These are phyloP conservation scores for Siniperca scherzeri DNA, from an alignment of 2,797 vertebrate species.

Conservation along the genomic window DNA sequence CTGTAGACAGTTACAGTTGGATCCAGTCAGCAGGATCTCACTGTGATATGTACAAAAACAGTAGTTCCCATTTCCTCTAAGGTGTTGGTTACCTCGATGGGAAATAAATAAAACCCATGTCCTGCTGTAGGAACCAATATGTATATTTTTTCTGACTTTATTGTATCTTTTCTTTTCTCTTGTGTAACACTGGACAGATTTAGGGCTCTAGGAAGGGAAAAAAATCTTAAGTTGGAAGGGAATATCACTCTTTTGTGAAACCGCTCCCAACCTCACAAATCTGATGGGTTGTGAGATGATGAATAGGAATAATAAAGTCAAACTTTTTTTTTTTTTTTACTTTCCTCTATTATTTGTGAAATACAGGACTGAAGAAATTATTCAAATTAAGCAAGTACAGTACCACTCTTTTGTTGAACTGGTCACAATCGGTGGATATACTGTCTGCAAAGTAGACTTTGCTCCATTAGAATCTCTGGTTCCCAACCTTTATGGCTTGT, in stretches of 20 bases:
- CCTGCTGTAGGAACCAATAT: background rate
- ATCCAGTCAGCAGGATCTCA: constrained; percentile 21
- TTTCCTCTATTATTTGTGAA: background rate
- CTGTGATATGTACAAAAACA: constrained; percentile 6
- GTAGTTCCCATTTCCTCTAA: background rate
- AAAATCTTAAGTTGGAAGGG: background rate
- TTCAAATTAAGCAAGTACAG: background rate
- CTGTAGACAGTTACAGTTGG: constrained; percentile 12
- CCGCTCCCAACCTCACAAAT: background rate
- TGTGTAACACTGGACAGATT: background rate
- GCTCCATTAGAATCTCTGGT: background rate
- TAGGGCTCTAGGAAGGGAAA: background rate
- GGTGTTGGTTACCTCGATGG: background rate
- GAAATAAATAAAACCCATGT: background rate
- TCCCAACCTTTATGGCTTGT: background rate
- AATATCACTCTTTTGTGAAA: background rate
- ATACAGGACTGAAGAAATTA: background rate
- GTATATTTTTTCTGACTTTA: background rate
- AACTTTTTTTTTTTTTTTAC: background rate
- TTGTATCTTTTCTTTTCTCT: background rate
- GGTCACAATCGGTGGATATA: background rate
- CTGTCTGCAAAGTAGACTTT: background rate
- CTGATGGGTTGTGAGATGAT: background rate
- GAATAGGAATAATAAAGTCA: background rate
- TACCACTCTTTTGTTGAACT: background rate